Evolutionary conservation across 2,888 invertebrate genomes (phyloP), one percentile per base, ranked within the genome.

Genomic region (Isotomurus palustris): DNA sequence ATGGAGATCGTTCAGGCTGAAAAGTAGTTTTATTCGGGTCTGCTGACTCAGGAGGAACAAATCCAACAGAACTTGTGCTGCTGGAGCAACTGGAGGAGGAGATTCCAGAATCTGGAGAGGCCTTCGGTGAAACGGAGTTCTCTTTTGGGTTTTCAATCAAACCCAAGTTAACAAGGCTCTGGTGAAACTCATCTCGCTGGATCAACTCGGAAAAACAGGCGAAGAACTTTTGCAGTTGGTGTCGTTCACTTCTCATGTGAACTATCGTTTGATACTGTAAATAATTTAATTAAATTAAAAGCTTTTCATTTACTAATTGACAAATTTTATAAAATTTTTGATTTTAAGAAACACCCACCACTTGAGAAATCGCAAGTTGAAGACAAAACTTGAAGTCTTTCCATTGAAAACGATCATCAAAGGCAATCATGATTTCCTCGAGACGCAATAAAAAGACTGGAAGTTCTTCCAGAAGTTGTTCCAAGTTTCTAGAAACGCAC

Each of bases 391-490:
- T 82, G 71, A 82, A 82, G 69, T 82, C 81, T 55, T 79, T 78
- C 80, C 82, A 81, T 60, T 81, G 81, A 53, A 82, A 74, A 70
- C 81, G 81, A 62, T 83, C 83, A 71, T 84, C 84, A 63, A 84
- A 76, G 19, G 82, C 81, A 60, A 80, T 78, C 47, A 81, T 80
- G 21, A 83, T 75, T 72, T 83, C 83, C 73, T 84, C 83, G 58
- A 84, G 74, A 41, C 82, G 77, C 51, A 80, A 73, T 63, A 84
- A 76, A 73, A 83, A 82, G 21, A 82, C 77, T 2, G 83, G 84
- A 60, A 84, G 78, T 73, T 84, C 84, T 71, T 83, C 80, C 55
- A 83, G 79, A 8, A 84, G 73, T 69, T 82, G 82, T 66, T 84
- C 83, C 53, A 84, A 74, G 72, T 83, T 83, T 70, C 81, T 77